Conservation (phyloP, 1,140 invertebrate genomes). For the Drosophila setifemur region DNA sequence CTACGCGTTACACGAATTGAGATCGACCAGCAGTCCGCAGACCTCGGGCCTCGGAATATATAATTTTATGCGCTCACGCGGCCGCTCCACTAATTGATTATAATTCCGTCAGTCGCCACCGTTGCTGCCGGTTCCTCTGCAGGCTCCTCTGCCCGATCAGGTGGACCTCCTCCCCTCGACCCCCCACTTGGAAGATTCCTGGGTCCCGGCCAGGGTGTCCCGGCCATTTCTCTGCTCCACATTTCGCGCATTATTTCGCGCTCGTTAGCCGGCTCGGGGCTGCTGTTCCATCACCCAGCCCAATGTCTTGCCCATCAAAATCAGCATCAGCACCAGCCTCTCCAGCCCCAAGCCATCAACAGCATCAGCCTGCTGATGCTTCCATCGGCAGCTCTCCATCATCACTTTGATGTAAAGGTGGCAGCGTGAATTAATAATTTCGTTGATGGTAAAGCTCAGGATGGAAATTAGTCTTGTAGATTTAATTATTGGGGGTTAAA, state of each 20-base stretch:
- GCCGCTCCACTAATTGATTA: conserved; percentile 80
- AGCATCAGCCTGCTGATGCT: conserved; percentile 13
- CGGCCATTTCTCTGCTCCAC: conserved; percentile 51
- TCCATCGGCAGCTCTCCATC: conserved; percentile 14
- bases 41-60: conserved; percentile 28
- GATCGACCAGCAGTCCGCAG: background rate
- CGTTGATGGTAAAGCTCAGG: too few relatives aligned
- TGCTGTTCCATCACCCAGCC: background rate
- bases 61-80: conserved; percentile 81
- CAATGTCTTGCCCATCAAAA: conserved; percentile 19
- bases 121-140: conserved; percentile 26
- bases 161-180: background rate
- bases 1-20: conserved; percentile 41
- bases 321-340: conserved; percentile 7
- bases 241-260: conserved; percentile 79
- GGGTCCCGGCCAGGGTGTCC: conserved; percentile 8
- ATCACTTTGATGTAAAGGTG: conserved; percentile 8
- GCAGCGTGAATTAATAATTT: background rate
- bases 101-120: conserved; percentile 81
- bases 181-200: too few relatives aligned
- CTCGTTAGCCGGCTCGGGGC: conserved; percentile 55
- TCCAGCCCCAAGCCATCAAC: conserved; percentile 28
- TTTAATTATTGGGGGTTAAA: too few relatives aligned
- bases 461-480: too few relatives aligned
- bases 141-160: conserved; percentile 11